Conservation (phyloP, 1,140 invertebrate species). For the Aphis gossypii region DNA sequence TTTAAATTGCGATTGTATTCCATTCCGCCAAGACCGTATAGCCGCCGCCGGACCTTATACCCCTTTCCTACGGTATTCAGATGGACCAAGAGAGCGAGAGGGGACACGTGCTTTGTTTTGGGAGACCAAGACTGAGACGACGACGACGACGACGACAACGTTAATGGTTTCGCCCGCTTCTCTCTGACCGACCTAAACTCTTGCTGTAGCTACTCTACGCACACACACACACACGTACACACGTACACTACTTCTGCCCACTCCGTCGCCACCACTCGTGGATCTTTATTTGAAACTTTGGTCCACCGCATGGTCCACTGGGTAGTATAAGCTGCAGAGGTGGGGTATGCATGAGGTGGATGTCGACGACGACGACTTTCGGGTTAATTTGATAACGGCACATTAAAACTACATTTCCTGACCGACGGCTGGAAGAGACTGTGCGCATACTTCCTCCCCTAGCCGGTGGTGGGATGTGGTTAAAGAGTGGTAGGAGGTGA, state of each 20-base stretch:
- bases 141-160: constrained; percentile 42
- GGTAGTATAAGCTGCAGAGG: neutral
- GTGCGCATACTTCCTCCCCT: neutral
- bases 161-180: constrained; percentile 47
- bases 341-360: constrained; percentile 34
- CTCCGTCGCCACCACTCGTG: neutral
- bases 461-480: neutral
- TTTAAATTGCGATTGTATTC: constrained; percentile 57
- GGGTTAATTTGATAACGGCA: constrained; percentile 57
- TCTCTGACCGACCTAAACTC: constrained; percentile 54
- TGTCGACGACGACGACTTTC: constrained; percentile 51
- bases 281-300: constrained; percentile 45
- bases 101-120: constrained; percentile 45
- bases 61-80: neutral
- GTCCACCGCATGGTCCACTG: constrained; percentile 24
- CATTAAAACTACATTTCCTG: constrained; percentile 58
- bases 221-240: neutral
- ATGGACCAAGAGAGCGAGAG: neutral
- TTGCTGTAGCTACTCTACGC: neutral
- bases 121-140: neutral
- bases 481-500: neutral
- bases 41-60: constrained; percentile 50
- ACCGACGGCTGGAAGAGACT: constrained; percentile 51
- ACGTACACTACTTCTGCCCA: neutral
- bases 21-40: constrained; percentile 22